Conservation (phyloP, 2,113 vertebrate species). For the Pterocles orientalis region DNA sequence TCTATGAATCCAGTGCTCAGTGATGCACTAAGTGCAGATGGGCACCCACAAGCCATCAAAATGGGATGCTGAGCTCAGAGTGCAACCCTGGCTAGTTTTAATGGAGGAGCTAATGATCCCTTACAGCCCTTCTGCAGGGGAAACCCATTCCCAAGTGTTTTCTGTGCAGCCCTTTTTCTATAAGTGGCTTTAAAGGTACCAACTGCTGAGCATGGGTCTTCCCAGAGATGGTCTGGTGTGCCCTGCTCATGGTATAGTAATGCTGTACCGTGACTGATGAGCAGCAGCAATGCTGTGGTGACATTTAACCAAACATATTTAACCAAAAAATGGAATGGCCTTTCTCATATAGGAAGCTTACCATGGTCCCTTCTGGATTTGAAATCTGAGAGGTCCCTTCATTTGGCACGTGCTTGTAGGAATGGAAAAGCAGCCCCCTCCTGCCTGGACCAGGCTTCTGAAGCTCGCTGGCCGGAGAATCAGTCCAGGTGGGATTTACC, state of each 20-base stretch:
- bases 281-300: not conserved
- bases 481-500: constrained; percentile 13
- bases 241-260: not conserved
- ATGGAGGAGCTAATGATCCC: not conserved
- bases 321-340: not conserved
- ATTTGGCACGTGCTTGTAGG: not conserved
- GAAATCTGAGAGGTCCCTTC: not conserved
- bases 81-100: not conserved
- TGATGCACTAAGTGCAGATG: not conserved
- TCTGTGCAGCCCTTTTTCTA: not conserved
- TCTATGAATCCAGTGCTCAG: not conserved
- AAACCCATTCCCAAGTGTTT: not conserved
- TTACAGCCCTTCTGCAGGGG: not conserved
- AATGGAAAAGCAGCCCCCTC: not conserved
- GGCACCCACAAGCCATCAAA: not conserved
- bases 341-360: not conserved
- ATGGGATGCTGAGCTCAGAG: not conserved
- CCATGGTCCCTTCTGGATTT: not conserved
- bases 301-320: not conserved
- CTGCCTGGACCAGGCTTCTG: not conserved
- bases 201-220: not conserved
- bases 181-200: not conserved
- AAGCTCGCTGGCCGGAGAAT: not conserved
- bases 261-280: not conserved
- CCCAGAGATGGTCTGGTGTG: not conserved